Evolutionary conservation across 2,888 invertebrate species (phyloP), one percentile per base, ranked within the genome.

Genomic region (Disparrhopalites patrizii): DNA sequence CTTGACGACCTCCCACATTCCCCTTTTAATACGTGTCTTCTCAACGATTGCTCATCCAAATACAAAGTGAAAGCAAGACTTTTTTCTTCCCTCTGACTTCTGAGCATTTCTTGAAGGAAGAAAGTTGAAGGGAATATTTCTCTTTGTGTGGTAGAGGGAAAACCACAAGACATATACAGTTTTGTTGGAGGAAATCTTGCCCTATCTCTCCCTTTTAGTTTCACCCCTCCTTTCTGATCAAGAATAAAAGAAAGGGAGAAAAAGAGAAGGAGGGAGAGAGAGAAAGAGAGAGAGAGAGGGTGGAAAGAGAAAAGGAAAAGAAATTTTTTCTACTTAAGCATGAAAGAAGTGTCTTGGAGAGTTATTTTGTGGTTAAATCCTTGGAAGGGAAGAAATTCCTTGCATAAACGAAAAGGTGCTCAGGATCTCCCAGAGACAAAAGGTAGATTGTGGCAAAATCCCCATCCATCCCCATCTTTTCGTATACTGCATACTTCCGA

Each of bases 1-100:
- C n/a, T n/a, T n/a, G n/a, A n/a, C n/a, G n/a, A 43, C n/a, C n/a
- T 43, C n/a, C 8, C 15, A 43, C 43, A 15, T 20, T 36, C 43
- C 43, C 43, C 8, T 20, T 20, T 43, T 43, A 43, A 43, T 43
- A 4, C 43, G 20, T 43, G 43, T 43, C 43, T n/a, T 47, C 52
- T 25, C 10, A 57, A 27, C 57, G 36, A 57, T 57, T 57, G 57
- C 57, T 57, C 57, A 57, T 57, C 40, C 23, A 38, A 23, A 56
- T 18, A 56, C n/a, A 56, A 36, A 56, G 56, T 52, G 52, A 52
- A 56, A 56, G 36, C 52, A 25, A 27, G 25, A 4, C 52, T 43
- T 20, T 43, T 13, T 43, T 43, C 43, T 13, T 20, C 20, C 20
- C 20, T 7, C 20, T 43, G 18, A 18, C 43, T 43, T 43, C 15